Base-by-base conservation (phyloP, 2,797 vertebrate genomes). In the Coranthus polyacanthus region DNA sequence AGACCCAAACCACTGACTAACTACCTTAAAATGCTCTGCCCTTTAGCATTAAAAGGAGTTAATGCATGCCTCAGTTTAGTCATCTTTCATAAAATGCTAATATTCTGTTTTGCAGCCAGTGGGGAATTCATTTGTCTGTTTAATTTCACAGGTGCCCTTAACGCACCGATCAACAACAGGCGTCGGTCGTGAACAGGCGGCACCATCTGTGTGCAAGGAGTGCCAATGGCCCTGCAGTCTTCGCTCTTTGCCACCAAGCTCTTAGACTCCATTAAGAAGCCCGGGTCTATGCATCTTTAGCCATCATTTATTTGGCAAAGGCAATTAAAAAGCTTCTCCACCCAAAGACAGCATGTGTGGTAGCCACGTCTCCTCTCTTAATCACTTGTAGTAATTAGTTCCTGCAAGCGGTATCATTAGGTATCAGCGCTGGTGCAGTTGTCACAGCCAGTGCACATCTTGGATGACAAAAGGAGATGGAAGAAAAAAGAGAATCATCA, bases 311-410 rank as follows among this genome's bases (percentile, higher is more conserved):
- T 84, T 90, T 87, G 86, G 87, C 82, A 70, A 82, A 86, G 75
- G 80, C 87, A 89, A 90, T 91, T 92, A 91, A 85, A 88, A 82
- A 71, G 60, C 78, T 45, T 58, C 72, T 61, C 75, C 77, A 72
- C 73, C 80, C 82, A 86, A 84, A 88, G 84, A 86, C 79, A 75
- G 78, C 79, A 78, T 75, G 81, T 79, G 83, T 47, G 77, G 82
- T 75, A 67, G 72, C 71, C 62, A 74, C 63, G 68, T 84, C 84
- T 86, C 78, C 78, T 67, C 87, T 90, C 89, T 91, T 92, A 89
- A 92, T 92, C 90, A 90, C 89, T 88, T 79, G 72, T 82, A 79
- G 89, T 89, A 90, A 92, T 93, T 89, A 91, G 85, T 84, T 89
- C 85, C 86, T 86, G 79, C 81, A 56, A 84, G 88, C 79, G 69